These are phyloP conservation scores for Notothenia rossii DNA, from an alignment of 2,113 vertebrate species.

Conservation along the genomic window DNA sequence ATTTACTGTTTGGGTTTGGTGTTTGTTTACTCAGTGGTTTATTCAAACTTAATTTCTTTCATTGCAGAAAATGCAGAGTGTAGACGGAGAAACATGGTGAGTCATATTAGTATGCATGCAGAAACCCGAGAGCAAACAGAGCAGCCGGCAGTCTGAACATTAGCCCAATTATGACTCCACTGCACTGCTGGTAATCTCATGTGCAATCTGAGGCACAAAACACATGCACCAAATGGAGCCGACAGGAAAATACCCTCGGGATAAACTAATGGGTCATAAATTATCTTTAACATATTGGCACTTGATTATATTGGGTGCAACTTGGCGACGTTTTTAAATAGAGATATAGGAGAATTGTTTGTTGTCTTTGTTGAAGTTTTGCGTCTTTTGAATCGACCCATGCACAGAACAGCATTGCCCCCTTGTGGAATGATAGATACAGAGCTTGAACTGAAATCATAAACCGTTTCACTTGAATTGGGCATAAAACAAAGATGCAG, in stretches of 20 bases:
- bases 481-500: background rate
- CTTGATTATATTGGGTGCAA: background rate
- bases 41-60: background rate
- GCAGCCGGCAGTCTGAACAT: slow-evolving; percentile 34
- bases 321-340: background rate
- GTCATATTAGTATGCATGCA: slow-evolving; percentile 27
- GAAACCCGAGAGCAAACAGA: slow-evolving; percentile 22
- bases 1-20: background rate
- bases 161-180: slow-evolving; percentile 32
- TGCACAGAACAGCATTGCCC: slow-evolving; percentile 62
- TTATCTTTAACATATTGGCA: too few relatives aligned
- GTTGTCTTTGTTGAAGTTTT: slow-evolving; percentile 1
- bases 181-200: background rate
- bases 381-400: background rate
- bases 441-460: background rate
- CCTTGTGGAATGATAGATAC: slow-evolving; percentile 69
- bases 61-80: background rate
- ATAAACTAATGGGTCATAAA: background rate
- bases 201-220: background rate
- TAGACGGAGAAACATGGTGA: background rate
- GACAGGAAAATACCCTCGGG: background rate
- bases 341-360: background rate
- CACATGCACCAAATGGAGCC: background rate
- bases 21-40: background rate
- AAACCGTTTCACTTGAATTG: background rate